Evolutionary conservation across 1,140 invertebrate genomes (phyloP).

Genomic region (Cyclargus thomasi): DNA sequence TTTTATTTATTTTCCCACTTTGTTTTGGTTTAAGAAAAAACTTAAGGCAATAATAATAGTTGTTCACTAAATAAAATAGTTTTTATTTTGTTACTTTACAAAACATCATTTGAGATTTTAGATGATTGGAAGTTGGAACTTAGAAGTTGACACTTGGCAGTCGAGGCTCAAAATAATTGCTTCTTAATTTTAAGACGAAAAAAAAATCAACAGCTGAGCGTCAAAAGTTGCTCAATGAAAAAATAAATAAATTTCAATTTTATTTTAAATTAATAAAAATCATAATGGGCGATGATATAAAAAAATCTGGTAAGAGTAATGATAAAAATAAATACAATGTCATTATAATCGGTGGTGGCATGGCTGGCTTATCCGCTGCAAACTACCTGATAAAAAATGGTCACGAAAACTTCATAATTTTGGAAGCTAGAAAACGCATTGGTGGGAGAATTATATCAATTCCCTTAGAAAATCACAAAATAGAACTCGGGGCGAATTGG

Average conservation of each 20-base stretch:
- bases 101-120: too few relatives aligned
- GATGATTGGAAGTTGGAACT: too few relatives aligned
- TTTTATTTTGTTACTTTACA: too few relatives aligned
- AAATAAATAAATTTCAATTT: constrained; percentile 30
- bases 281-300: constrained; percentile 67
- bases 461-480: constrained; percentile 80
- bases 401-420: constrained; percentile 84
- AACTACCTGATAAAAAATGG: constrained; percentile 89
- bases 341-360: constrained; percentile 90
- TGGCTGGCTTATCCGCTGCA: constrained; percentile 89
- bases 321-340: constrained; percentile 79
- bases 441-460: constrained; percentile 88
- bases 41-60: too few relatives aligned
- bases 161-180: too few relatives aligned
- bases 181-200: not conserved
- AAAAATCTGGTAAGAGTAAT: constrained; percentile 70
- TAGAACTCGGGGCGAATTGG: constrained; percentile 95
- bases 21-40: too few relatives aligned
- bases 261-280: constrained; percentile 40
- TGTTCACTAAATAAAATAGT: too few relatives aligned
- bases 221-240: constrained; percentile 58
- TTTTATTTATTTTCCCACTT: too few relatives aligned
- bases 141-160: too few relatives aligned
- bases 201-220: constrained; percentile 48
- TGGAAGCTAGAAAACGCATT: constrained; percentile 86